Evolutionary conservation across 2,113 vertebrate genomes (phyloP), one percentile per base, ranked within the genome.

Genomic region (Lepus europaeus): DNA sequence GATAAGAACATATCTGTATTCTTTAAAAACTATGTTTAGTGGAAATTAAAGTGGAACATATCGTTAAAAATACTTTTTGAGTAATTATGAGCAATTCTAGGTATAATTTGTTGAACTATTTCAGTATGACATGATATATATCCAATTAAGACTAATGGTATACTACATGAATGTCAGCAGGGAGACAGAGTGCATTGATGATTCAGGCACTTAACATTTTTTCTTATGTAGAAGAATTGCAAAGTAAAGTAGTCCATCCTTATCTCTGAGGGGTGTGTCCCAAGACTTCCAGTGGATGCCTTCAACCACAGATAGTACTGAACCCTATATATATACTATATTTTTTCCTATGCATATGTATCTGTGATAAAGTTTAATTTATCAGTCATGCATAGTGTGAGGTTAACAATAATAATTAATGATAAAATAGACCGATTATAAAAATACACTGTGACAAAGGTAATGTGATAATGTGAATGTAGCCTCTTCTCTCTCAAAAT

Each of bases 41-140:
- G 36, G 74, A 68, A 16, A 63, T 87, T 78, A 17, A 66, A 89
- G 10, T 91, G 20, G n/a, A 92, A 84, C 11, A 27, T 66, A 16
- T 86, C 76, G 5, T 89, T 94, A 45, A 74, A 91, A 95, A 33
- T 85, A 64, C 13, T 61, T 83, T 94, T 51, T 81, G 14, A 92
- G 20, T 82, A 74, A 63, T 56, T 51, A 0, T 93, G 31, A 77
- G 17, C n/a, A 91, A 81, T 53, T 87, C 12, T 59, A 73, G 10
- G 14, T 88, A 66, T 84, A 93, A 94, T 93, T 94, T 89, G 25
- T 73, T 87, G 64, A 86, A 66, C 64, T 84, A 39, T 88, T 87
- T 19, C 27, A 77, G 39, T 9, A 72, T 82, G 16, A 83, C 22
- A 59, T 80, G 83, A 85, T 80, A 59, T 72, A 27, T 81, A 77